Base-by-base conservation (phyloP, 2,888 invertebrate genomes). In the Erannis defoliaria region DNA sequence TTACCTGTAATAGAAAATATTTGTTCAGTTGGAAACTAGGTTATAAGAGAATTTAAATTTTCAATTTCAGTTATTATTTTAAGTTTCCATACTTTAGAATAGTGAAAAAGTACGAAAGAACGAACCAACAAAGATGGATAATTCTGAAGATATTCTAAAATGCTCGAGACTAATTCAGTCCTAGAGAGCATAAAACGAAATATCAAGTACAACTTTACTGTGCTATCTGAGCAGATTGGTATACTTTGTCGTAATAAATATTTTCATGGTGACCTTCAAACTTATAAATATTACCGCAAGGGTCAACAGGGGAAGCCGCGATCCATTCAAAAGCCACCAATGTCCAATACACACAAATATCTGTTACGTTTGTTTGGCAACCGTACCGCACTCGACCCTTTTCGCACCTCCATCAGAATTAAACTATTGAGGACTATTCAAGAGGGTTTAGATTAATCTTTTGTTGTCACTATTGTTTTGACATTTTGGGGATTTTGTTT, bases 1-100 rank as follows among this genome's bases (percentile, higher is more conserved):
- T 71, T 72, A 77, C 77, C 76, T 77, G 77, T 38, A 70, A 74
- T 70, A 68, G 67, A 72, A 73, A 72, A 74, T 73, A 72, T 72
- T 75, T 71, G 71, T 64, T 67, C 66, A 68, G 59, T 65, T 46
- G 38, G 54, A 50, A 43, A 31, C 29, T 50, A 62, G 62, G 62
- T 66, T 48, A 43, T 48, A 51, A 26, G 29, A 14, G 31, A 54
- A 62, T 48, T 62, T 54, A 43, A 48, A 57, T 48, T 68, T 65
- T 60, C 29, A 67, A 60, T 64, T 64, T 65, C 45, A 40, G 62
- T 58, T 26, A 45, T 43, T 26, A 45, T 26, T 37, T 23, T 38
- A 14, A 16, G 9, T 21, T 37, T 37, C 18, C 21, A 37, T 37
- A 23, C 26, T 26, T 38, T 23, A 14, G 8, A 18, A 31, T 2